A percentile compares a stretch with the other conserved stretches of the same genome.
Evolutionary conservation across 2,113 vertebrate species (phyloP).

Genomic region (Phyllostomus discolor): DNA sequence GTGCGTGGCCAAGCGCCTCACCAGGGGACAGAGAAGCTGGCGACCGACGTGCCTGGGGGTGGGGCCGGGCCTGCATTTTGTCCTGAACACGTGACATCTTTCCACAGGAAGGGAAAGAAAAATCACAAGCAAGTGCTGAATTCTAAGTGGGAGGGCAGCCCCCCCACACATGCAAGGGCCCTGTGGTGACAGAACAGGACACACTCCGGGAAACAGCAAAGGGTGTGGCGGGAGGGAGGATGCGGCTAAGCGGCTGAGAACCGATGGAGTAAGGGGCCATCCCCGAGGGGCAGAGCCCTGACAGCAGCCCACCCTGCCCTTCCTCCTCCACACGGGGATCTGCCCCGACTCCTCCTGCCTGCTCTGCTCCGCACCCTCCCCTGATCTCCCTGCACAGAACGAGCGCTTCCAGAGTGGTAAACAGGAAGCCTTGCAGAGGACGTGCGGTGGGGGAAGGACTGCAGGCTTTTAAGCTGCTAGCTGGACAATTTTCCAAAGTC

Average conservation of each 20-base stretch:
- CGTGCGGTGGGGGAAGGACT: background rate
- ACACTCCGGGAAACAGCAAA: background rate
- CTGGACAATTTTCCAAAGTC: background rate
- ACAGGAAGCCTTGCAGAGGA: slow-evolving; percentile 23
- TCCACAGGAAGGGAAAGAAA: background rate
- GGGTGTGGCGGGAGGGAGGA: background rate
- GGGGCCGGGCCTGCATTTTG: background rate
- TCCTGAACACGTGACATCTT: background rate
- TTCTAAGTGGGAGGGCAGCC: background rate
- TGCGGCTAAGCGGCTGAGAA: too few species aligned
- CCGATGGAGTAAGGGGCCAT: rapidly evolving
- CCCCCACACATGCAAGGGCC: background rate
- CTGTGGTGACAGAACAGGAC: background rate
- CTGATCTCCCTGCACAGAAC: background rate
- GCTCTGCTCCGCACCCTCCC: background rate
- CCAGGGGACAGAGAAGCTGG: background rate
- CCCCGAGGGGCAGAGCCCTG: background rate
- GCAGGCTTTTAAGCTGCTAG: background rate
- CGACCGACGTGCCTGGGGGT: background rate
- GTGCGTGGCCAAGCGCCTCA: background rate
- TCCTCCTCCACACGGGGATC: background rate
- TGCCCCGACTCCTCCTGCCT: background rate
- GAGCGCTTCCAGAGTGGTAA: background rate
- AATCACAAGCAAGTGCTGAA: background rate
- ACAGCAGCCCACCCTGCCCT: background rate